These are phyloP conservation scores for Petroica traversi DNA, from an alignment of 2,113 vertebrate species.

Conservation along the genomic window DNA sequence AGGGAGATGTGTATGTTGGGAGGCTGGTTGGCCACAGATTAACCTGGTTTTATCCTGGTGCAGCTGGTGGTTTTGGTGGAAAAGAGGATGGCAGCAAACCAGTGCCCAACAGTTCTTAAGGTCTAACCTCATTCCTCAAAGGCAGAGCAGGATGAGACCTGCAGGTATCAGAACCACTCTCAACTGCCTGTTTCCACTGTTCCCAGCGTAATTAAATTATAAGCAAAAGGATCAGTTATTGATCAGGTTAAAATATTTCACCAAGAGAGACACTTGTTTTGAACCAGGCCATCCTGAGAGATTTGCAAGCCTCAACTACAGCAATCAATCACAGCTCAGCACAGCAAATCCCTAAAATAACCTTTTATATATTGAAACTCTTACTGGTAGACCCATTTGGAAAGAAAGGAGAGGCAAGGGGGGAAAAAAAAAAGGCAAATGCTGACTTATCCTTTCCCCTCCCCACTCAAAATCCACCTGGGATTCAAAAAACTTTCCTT, in stretches of 20 bases:
- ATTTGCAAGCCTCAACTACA: not conserved
- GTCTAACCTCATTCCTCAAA: not conserved
- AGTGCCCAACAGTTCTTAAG: accelerated
- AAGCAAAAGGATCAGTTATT: not conserved
- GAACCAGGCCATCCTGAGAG: not conserved
- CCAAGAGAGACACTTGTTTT: not conserved
- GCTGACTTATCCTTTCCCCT: not conserved
- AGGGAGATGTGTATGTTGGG: accelerated
- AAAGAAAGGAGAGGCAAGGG: not conserved
- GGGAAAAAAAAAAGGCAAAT: not conserved
- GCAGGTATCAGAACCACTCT: not conserved
- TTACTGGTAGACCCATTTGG: not conserved
- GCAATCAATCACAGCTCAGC: not conserved
- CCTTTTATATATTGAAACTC: not conserved
- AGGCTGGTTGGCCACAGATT: not conserved
- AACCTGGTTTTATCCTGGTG: not conserved
- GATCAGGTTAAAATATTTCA: constrained; percentile 19
- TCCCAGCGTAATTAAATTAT: not conserved
- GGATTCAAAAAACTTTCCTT: not conserved
- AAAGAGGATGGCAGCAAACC: not conserved
- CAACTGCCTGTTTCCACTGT: not conserved
- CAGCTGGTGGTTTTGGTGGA: not conserved
- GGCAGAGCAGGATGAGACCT: not conserved
- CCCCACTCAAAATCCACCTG: not conserved
- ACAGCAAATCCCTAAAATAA: not conserved